Conservation (phyloP, 1,140 invertebrate species). For the Maconellicoccus hirsutus region DNA sequence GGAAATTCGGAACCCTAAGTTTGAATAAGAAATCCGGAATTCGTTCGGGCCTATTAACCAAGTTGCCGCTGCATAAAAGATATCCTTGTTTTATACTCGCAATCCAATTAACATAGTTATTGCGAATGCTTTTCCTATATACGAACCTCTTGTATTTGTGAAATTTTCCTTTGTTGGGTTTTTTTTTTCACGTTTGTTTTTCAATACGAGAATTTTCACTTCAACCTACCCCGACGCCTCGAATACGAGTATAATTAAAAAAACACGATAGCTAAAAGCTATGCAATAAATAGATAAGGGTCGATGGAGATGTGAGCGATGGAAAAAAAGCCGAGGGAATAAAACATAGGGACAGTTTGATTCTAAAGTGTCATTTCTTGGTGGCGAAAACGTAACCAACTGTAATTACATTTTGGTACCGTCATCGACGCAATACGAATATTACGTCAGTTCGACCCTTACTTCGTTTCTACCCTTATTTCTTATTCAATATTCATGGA, state of each 20-base stretch:
- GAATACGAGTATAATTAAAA: too few relatives aligned
- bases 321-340: too few relatives aligned
- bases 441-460: constrained; percentile 3
- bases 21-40: constrained; percentile 13
- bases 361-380: neutral
- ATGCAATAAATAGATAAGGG: too few relatives aligned
- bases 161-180: too few relatives aligned
- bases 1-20: constrained; percentile 11
- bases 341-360: neutral
- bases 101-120: constrained; percentile 17
- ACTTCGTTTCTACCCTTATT: neutral
- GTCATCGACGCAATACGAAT: constrained; percentile 6
- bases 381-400: constrained; percentile 7
- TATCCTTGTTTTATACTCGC: constrained; percentile 15
- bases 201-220: too few relatives aligned
- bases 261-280: too few relatives aligned
- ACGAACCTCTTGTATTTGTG: too few relatives aligned
- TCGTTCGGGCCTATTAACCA: constrained; percentile 13
- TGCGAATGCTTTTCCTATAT: neutral
- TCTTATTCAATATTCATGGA: constrained; percentile 9
- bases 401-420: constrained; percentile 5
- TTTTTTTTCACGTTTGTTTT: too few relatives aligned
- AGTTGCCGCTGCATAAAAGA: neutral
- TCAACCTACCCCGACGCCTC: too few relatives aligned
- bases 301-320: too few relatives aligned